Evolutionary conservation across 2,797 vertebrate genomes (phyloP).

Genomic region (Odontamblyopus rebecca): DNA sequence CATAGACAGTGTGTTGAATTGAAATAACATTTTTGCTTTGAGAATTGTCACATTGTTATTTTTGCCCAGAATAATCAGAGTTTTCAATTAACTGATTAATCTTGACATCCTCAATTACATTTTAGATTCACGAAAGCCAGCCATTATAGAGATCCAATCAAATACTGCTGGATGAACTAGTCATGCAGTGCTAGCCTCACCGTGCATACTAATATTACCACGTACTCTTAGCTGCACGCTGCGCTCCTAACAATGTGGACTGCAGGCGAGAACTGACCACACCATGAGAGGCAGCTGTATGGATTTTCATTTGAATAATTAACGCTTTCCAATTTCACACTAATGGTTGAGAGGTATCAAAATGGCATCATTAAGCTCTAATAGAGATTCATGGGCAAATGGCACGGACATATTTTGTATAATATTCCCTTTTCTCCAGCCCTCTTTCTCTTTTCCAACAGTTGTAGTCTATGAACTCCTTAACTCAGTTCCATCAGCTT

Average conservation of each 20-base stretch:
- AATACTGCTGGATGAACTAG: not conserved
- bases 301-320: conserved; percentile 79
- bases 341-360: conserved; percentile 76
- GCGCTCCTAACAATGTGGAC: conserved; percentile 44
- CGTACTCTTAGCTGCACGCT: conserved; percentile 19
- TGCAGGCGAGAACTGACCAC: conserved; percentile 27
- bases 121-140: not conserved
- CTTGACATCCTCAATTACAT: not conserved
- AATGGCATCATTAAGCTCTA: conserved; percentile 78
- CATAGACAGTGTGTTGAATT: too few species aligned
- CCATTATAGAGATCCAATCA: not conserved
- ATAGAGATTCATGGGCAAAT: conserved; percentile 80
- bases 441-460: conserved; percentile 29
- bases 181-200: not conserved
- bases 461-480: conserved; percentile 56
- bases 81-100: not conserved
- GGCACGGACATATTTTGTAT: conserved; percentile 63
- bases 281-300: conserved; percentile 64
- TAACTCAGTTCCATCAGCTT: conserved; percentile 69
- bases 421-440: conserved; percentile 20
- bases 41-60: not conserved
- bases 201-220: conserved; percentile 4
- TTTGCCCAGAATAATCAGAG: not conserved
- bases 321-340: conserved; percentile 76
- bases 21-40: not conserved